These are phyloP conservation scores for Cepaea hortensis DNA, from an alignment of 2,888 invertebrate species.

Conservation along the genomic window DNA sequence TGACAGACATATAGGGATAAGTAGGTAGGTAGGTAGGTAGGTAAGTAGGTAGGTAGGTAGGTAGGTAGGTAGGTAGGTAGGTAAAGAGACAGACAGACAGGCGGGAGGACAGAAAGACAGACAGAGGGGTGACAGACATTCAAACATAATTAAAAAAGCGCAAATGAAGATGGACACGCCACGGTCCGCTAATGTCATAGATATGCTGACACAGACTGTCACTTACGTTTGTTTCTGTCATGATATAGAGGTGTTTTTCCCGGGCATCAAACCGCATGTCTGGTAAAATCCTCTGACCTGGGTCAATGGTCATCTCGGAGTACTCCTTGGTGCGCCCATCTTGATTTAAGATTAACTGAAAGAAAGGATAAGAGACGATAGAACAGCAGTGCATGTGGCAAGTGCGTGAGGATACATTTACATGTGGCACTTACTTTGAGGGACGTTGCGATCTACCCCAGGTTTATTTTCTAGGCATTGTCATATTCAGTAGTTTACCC, in stretches of 20 bases:
- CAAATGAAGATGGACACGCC: neutral
- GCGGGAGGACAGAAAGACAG: neutral
- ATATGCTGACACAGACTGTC: neutral
- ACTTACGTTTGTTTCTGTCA: slow-evolving; percentile 67
- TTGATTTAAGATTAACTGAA: slow-evolving; percentile 90
- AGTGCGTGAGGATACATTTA: neutral
- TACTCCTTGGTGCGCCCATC: slow-evolving; percentile 83
- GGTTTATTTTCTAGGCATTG: too few relatives aligned
- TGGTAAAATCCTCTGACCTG: slow-evolving; percentile 60
- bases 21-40: too few relatives aligned
- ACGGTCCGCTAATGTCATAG: neutral
- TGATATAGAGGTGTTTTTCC: slow-evolving; percentile 62
- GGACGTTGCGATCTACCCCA: too few relatives aligned
- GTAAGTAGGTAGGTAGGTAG: too few relatives aligned
- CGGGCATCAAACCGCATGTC: slow-evolving; percentile 61
- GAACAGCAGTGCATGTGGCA: neutral
- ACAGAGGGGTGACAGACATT: neutral
- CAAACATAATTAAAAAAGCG: neutral
- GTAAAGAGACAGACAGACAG: neutral
- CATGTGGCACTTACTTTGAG: too few relatives aligned
- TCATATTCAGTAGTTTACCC: too few relatives aligned
- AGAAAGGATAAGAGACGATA: neutral
- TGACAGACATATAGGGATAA: too few relatives aligned
- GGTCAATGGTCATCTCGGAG: slow-evolving; percentile 59
- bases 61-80: too few relatives aligned